These are phyloP conservation scores for Ovibos moschatus DNA, from an alignment of 2,113 vertebrate genomes.

Conservation along the genomic window DNA sequence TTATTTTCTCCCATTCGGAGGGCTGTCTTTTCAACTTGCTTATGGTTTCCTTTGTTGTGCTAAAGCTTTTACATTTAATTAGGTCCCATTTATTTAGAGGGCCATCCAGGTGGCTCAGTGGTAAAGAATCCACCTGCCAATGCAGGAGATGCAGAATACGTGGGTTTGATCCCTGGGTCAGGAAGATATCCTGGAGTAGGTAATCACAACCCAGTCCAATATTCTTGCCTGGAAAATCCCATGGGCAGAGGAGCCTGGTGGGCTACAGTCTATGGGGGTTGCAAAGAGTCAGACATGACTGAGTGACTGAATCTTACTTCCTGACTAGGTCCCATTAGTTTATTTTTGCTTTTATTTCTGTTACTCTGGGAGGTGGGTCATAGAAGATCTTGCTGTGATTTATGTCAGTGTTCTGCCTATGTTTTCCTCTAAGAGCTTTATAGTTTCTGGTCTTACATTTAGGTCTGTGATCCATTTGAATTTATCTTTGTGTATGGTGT, in stretches of 20 bases:
- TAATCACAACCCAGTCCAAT: not conserved
- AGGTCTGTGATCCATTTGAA: not conserved
- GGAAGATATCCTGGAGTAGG: not conserved
- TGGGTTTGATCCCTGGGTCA: not conserved
- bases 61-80: not conserved
- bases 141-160: not conserved
- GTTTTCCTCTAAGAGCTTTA: not conserved
- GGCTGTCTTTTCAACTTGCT: not conserved
- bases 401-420: not conserved
- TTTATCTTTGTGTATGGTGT: not conserved
- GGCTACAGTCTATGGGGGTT: not conserved
- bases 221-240: not conserved
- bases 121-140: not conserved
- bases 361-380: not conserved
- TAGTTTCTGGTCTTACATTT: not conserved
- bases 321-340: not conserved
- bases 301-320: not conserved
- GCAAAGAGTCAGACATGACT: not conserved
- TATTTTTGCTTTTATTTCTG: not conserved
- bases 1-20: not conserved
- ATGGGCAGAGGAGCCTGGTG: not conserved
- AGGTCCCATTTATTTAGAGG: not conserved
- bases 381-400: not conserved
- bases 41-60: not conserved
- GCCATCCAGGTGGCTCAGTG: not conserved